Evolutionary conservation across 2,888 invertebrate genomes (phyloP), one percentile per base, ranked within the genome.

Genomic region (Hydroisotoma schaefferi): DNA sequence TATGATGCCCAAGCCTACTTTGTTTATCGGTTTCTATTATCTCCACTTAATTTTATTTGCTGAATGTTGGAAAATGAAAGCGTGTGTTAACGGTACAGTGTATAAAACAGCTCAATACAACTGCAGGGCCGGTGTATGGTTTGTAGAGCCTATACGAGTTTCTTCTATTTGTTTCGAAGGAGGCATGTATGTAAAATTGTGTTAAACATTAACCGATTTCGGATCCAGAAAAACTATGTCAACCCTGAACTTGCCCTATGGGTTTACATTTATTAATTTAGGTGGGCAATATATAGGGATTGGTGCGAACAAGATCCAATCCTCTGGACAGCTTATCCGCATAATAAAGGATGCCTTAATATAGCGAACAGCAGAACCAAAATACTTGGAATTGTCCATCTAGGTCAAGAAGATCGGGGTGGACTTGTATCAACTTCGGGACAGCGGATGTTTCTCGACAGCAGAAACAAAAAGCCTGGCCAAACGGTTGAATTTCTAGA

Each of bases 271-370:
- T 12, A 25, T 40, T 44, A 18, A 20, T 26, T n/a, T 46, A 68
- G 68, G 23, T 68, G 68, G 68, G 68, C 66, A 8, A 43, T 68
- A 5, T 68, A 68, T 38, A 38, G 51, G 40, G 63, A 63, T 10
- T 68, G 66, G 57, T 68, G 68, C 43, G 55, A 64, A 33, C 48
- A 46, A 2, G 40, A 47, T 40, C 68, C 68, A 0, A n/a, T 64
- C 1, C 56, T 68, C 12, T 68, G 65, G 66, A 60, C 65, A 18
- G 63, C 56, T 18, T 52, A 44, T 15, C 63, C 66, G 15, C 56
- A 59, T 22, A 61, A 37, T 15, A 57, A 54, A 26, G 66, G 66
- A 27, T 66, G 66, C 29, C 25, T 66, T 15, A 33, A 27, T n/a
- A 37, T 51, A 18, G 44, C 56, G 27, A n/a, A 46, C 22, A 33